Base-by-base conservation (phyloP, 2,797 vertebrate genomes). In the Cuculus canorus region DNA sequence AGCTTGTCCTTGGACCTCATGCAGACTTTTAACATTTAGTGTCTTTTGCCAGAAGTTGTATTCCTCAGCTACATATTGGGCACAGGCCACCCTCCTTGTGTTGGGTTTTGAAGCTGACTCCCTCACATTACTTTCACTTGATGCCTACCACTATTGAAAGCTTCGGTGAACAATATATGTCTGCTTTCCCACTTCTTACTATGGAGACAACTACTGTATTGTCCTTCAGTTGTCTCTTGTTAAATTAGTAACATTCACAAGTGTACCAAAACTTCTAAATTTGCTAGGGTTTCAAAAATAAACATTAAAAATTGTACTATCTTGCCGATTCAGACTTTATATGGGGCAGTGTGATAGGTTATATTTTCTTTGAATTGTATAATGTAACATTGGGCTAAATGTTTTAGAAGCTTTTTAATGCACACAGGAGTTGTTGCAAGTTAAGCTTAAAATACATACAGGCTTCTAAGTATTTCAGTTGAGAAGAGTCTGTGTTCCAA, bases 41-140 rank as follows among this genome's bases (percentile, higher is more conserved):
- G 17, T 64, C 41, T 18, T 69, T 69, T 69, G 13, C 39, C 32
- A 45, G 57, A 35, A 71, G 28, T 5, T 14, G 3, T 39, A 11
- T 81, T 78, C 11, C 19, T 84, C 10, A n/a, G 0, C 13, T 63
- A 12, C 11, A 0, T 45, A 0, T 17, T 65, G 56, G 25, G 37
- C 17, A 12, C 43, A 45, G 32, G 57, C 52, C n/a, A 73, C 13
- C 14, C 30, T 66, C 33, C 17, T 1, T 13, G 6, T 32, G 22
- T 16, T 43, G 35, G 9, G 7, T n/a, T 70, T 75, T 56, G 23
- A 61, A 71, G 41, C n/a, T 15, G 9, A 28, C 13, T 69, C 39
- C 24, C 7, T 86, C 19, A 37, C 37, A 32, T 48, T 41, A 6
- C 9, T 66, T 86, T 72, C 10, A 11, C 23, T 71, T 35, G 41